Evolutionary conservation across 1,140 invertebrate genomes (phyloP).

Genomic region (Colletes latitarsis): DNA sequence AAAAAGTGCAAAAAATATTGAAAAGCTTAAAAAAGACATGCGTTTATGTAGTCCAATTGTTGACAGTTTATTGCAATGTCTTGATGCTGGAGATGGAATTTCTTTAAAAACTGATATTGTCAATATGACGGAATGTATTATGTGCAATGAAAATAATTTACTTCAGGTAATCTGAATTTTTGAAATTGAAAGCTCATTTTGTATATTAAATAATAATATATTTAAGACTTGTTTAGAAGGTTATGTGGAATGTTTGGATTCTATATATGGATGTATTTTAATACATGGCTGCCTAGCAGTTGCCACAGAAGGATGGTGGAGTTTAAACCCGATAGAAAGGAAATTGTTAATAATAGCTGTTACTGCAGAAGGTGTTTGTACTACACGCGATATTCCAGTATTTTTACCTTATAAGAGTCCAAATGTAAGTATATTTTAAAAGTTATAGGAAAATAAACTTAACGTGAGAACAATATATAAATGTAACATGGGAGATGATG

Average conservation of each 20-base stretch:
- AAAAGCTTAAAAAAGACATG: conserved; percentile 89
- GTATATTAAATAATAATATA: conserved; percentile 43
- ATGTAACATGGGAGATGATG: conserved; percentile 40
- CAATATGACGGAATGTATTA: conserved; percentile 84
- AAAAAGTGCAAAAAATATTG: conserved; percentile 87
- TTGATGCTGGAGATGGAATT: conserved; percentile 84
- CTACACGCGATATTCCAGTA: conserved; percentile 88
- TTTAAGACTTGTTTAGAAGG: conserved; percentile 88
- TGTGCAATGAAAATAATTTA: conserved; percentile 86
- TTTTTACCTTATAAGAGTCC: conserved; percentile 92
- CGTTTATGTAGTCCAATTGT: conserved; percentile 88
- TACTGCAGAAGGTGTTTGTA: conserved; percentile 84
- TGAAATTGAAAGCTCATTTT: conserved; percentile 1
- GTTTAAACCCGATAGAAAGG: conserved; percentile 87
- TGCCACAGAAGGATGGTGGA: conserved; percentile 91
- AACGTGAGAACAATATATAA: not conserved
- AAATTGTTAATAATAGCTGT: conserved; percentile 87
- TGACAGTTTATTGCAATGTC: conserved; percentile 87
- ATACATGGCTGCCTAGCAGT: conserved; percentile 88
- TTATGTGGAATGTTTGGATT: conserved; percentile 88
- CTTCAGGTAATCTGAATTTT: conserved; percentile 84
- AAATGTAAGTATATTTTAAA: conserved; percentile 82
- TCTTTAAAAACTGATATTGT: conserved; percentile 84
- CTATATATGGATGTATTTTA: conserved; percentile 89
- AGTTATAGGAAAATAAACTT: not conserved